Conservation (phyloP, 2,113 vertebrate genomes). For the Aegotheles bennettii region DNA sequence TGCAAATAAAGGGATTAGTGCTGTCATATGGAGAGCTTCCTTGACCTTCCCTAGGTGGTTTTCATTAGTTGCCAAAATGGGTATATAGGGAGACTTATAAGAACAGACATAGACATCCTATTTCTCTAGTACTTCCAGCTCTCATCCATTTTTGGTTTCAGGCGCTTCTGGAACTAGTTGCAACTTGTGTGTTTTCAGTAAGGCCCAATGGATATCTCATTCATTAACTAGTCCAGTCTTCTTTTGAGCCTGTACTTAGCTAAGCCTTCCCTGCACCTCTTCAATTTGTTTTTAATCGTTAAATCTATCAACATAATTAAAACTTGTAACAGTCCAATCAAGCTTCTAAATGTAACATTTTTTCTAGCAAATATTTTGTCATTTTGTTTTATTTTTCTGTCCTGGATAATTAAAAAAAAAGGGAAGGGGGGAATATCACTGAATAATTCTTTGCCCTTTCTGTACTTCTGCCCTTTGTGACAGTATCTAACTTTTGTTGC, state of each 20-base stretch:
- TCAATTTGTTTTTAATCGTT: not conserved
- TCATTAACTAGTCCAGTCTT: not conserved
- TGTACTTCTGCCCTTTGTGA: not conserved
- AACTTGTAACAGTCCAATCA: not conserved
- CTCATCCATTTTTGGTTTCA: not conserved
- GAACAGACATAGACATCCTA: fast-evolving
- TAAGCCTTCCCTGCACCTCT: not conserved
- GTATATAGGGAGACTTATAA: fast-evolving
- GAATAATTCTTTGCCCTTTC: not conserved
- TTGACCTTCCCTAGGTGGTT: not conserved
- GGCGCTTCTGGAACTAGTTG: not conserved
- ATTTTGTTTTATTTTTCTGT: not conserved
- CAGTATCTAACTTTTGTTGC: not conserved
- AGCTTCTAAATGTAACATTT: not conserved
- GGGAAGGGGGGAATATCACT: no score
- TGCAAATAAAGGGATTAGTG: not conserved
- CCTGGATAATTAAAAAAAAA: not conserved
- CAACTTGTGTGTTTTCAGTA: not conserved
- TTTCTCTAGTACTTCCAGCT: not conserved
- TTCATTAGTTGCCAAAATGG: not conserved
- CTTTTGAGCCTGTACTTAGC: not conserved
- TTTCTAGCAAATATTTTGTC: not conserved
- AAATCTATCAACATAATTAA: not conserved
- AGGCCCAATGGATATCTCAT: not conserved
- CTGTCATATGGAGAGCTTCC: not conserved